Evolutionary conservation across 2,113 vertebrate species (phyloP).

Genomic region (Phylloscopus whistleri): DNA sequence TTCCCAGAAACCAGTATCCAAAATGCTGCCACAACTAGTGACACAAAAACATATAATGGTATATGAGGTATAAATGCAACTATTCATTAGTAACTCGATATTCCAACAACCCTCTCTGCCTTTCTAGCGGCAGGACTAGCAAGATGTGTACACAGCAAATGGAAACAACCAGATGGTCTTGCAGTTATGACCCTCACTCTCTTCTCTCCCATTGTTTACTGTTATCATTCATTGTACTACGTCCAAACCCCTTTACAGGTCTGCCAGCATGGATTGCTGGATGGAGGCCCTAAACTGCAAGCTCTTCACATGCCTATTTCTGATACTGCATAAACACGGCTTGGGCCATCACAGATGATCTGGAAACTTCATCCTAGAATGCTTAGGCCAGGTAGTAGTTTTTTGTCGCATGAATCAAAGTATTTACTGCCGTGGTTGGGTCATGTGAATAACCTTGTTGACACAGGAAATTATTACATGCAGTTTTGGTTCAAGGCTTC

Average conservation of each 20-base stretch:
- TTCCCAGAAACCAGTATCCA: not conserved
- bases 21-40: not conserved
- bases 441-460: not conserved
- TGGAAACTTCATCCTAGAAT: not conserved
- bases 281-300: conserved; percentile 21
- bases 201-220: conserved; percentile 60
- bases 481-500: not conserved
- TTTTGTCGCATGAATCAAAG: not conserved
- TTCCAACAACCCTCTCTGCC: not conserved
- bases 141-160: conserved; percentile 60
- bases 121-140: conserved; percentile 25
- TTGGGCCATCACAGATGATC: not conserved
- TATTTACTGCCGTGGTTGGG: not conserved
- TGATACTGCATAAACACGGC: not conserved
- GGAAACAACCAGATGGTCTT: conserved; percentile 66
- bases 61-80: not conserved
- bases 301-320: not conserved
- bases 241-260: conserved; percentile 48
- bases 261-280: conserved; percentile 52
- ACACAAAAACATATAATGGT: not conserved
- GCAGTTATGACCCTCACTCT: conserved; percentile 59
- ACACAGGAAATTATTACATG: not conserved
- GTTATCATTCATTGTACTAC: conserved; percentile 36
- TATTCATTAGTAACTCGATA: not conserved
- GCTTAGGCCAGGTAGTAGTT: not conserved